A percentile compares a stretch with the other conserved stretches of the same genome.
phyloP scores from a whole-genome alignment of 64 coral and sea anemone species.

The Trachythela sp. region DNA sequence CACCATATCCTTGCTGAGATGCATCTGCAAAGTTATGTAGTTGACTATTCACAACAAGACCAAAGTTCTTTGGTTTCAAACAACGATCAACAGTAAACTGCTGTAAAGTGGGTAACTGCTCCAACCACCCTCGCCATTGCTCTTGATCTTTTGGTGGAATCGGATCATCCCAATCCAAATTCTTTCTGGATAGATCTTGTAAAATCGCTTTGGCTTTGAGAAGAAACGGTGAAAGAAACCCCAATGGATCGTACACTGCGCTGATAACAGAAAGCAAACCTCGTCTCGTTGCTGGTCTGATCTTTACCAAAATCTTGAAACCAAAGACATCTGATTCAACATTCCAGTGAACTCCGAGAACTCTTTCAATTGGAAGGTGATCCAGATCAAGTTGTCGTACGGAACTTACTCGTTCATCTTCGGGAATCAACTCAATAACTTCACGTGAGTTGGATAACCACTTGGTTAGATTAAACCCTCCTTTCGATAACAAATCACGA shows the following conservation, averaged over 20 bases:
- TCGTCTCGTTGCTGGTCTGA: slow-evolving; percentile 5
- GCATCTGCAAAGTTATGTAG: slow-evolving; percentile 41
- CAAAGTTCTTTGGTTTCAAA: slow-evolving; percentile 22
- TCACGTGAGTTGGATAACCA: slow-evolving; percentile 14
- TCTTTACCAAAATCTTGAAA: background rate
- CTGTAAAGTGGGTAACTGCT: background rate
- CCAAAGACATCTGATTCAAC: slow-evolving; percentile 3
- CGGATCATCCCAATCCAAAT: slow-evolving; percentile 17
- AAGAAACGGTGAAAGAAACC: slow-evolving; percentile 23
- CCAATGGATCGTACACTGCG: slow-evolving; percentile 35
- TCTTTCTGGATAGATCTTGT: background rate
- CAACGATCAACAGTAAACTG: slow-evolving; percentile 11
- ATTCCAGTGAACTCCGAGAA: slow-evolving; percentile 24
- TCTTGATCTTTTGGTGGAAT: background rate
- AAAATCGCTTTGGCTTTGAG: slow-evolving; percentile 15
- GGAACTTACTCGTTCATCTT: slow-evolving; percentile 3
- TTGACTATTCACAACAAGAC: background rate
- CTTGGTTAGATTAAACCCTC: slow-evolving; percentile 26
- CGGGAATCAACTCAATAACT: slow-evolving; percentile 10
- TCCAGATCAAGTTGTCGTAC: slow-evolving; percentile 30
- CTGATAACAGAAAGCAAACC: slow-evolving; percentile 7
- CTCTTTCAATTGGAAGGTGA: slow-evolving; percentile 20
- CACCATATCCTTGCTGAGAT: background rate
- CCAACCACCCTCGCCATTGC: background rate
- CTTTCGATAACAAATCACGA: background rate